These are phyloP conservation scores for Lepidurus couesii DNA, from an alignment of 1,140 invertebrate species.

Conservation along the genomic window DNA sequence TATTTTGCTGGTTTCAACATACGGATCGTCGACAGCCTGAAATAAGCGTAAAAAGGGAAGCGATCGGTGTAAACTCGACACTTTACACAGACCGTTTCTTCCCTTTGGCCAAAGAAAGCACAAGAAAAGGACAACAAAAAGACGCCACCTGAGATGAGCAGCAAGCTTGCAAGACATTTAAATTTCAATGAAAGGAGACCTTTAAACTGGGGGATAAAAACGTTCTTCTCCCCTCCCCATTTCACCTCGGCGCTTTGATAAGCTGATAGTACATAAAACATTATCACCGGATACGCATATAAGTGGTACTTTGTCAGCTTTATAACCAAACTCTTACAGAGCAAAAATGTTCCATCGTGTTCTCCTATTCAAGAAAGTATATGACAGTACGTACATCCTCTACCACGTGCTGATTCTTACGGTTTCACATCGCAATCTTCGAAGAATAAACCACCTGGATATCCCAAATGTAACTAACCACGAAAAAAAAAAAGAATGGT, in stretches of 20 bases:
- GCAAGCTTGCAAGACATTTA: constrained; percentile 8
- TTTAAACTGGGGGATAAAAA: neutral
- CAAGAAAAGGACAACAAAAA: neutral
- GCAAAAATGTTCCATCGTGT: too few relatives aligned
- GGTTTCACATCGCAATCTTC: too few relatives aligned
- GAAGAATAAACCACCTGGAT: too few relatives aligned
- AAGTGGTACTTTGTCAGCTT: too few relatives aligned
- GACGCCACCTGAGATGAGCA: neutral
- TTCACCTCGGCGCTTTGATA: too few relatives aligned
- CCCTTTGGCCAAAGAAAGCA: neutral
- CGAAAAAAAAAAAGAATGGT: neutral
- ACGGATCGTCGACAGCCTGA: constrained; percentile 1
- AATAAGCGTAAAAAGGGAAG: constrained; percentile 5
- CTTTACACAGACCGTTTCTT: constrained; percentile 1
- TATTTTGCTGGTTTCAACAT: neutral
- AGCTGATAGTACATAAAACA: too few relatives aligned
- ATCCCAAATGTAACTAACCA: neutral
- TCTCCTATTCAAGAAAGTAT: too few relatives aligned
- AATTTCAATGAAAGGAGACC: neutral
- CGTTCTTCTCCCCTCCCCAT: neutral
- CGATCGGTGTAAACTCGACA: neutral
- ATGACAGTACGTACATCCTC: too few relatives aligned
- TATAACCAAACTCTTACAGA: too few relatives aligned
- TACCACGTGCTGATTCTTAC: too few relatives aligned
- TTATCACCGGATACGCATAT: too few relatives aligned